These are phyloP conservation scores for Pseudois nayaur DNA, from an alignment of 2,113 vertebrate genomes.

Conservation along the genomic window DNA sequence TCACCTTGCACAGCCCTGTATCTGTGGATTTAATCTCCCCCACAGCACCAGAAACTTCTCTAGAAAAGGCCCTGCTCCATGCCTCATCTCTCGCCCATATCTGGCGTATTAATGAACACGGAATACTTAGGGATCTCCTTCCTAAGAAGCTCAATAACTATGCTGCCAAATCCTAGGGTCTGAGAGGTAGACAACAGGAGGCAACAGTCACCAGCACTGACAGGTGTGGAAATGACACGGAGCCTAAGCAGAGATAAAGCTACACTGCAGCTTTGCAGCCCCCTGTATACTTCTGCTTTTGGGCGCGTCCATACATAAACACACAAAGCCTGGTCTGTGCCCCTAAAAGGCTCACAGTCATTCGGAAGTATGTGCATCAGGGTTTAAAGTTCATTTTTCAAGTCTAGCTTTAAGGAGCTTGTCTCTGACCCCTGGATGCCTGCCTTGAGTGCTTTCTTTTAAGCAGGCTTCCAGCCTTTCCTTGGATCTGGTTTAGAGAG, in stretches of 20 bases:
- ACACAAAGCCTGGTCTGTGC: not conserved
- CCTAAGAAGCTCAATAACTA: not conserved
- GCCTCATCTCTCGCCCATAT: not conserved
- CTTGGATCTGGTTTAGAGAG: not conserved
- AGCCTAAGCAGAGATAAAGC: not conserved
- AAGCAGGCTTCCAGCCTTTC: not conserved
- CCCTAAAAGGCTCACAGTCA: not conserved
- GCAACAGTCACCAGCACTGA: not conserved
- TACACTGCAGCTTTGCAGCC: not conserved
- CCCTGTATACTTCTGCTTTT: not conserved
- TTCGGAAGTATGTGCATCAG: not conserved
- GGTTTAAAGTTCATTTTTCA: not conserved
- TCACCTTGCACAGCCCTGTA: not conserved
- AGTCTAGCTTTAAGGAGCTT: not conserved
- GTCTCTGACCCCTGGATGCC: not conserved
- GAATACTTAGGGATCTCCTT: not conserved
- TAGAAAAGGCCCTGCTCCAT: not conserved
- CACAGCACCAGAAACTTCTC: not conserved
- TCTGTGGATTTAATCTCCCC: not conserved
- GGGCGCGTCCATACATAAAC: accelerated
- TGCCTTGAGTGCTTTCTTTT: not conserved
- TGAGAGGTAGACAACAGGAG: not conserved
- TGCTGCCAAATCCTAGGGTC: not conserved
- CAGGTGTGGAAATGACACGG: not conserved
- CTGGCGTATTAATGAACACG: not conserved